Evolutionary conservation across 2,113 vertebrate species (phyloP).

Genomic region (Megaceryle torquata): DNA sequence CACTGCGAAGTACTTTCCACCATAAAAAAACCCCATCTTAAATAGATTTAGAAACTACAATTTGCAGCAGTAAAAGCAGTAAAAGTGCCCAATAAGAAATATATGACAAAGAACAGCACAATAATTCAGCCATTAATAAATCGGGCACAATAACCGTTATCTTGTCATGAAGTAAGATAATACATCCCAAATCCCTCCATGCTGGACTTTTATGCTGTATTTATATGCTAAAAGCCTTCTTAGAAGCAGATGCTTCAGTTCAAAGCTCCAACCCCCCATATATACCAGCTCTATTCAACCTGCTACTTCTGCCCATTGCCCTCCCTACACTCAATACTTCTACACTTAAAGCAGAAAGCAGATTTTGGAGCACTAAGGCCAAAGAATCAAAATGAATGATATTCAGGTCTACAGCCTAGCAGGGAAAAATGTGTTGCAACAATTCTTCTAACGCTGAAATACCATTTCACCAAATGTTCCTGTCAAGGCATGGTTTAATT

Average conservation of each 20-base stretch:
- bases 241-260: constrained; percentile 1
- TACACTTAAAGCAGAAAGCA: constrained; percentile 4
- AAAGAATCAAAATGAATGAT: constrained; percentile 78
- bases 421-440: constrained; percentile 78
- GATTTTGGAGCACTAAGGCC: constrained; percentile 57
- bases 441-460: constrained; percentile 87
- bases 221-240: constrained; percentile 18
- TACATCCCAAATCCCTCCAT: background rate
- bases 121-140: constrained; percentile 41
- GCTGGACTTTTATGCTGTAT: background rate
- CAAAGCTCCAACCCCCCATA: background rate
- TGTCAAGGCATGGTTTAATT: constrained; percentile 96
- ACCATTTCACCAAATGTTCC: constrained; percentile 90
- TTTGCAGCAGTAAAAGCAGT: constrained; percentile 31
- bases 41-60: constrained; percentile 40
- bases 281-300: background rate
- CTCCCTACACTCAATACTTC: background rate
- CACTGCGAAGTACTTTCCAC: background rate
- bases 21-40: background rate
- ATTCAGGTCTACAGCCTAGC: constrained; percentile 75
- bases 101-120: constrained; percentile 9
- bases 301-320: background rate
- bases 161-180: constrained; percentile 16
- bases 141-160: background rate
- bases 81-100: background rate